Conservation (phyloP, 2,888 invertebrate species). For the Drosophila colorata region DNA sequence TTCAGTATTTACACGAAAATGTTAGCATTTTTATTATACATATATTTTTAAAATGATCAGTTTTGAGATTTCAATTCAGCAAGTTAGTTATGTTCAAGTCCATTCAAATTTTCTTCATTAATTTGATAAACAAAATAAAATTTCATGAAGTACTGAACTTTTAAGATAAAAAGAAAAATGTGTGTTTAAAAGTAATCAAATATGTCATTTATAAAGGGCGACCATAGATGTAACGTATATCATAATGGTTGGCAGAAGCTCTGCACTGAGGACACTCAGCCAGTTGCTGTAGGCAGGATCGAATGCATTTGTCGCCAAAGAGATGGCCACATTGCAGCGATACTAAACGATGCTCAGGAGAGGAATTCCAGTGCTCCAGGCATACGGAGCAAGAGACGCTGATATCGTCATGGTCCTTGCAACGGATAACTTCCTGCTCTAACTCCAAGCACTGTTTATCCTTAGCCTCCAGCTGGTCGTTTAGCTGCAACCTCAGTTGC, state of each 20-base stretch:
- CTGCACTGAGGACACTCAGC: slow-evolving; percentile 25
- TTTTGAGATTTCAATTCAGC: background rate
- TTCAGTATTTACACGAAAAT: background rate
- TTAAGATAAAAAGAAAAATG: background rate
- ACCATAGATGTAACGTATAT: slow-evolving; percentile 30
- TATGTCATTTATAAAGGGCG: slow-evolving; percentile 5
- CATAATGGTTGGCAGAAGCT: fast-evolving
- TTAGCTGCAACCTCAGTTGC: background rate
- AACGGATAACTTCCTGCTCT: slow-evolving; percentile 3
- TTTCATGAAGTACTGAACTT: background rate
- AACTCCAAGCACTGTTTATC: slow-evolving; percentile 24
- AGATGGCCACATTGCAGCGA: slow-evolving; percentile 38
- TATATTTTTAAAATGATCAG: too few species aligned
- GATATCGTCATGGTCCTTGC: background rate
- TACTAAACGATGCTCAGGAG: slow-evolving; percentile 23
- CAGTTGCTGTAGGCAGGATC: background rate
- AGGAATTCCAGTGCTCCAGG: slow-evolving; percentile 23
- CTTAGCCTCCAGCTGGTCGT: slow-evolving; percentile 2
- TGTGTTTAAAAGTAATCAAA: background rate
- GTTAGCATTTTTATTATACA: too few species aligned
- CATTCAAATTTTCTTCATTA: background rate
- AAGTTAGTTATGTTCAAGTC: background rate
- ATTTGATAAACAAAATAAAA: background rate
- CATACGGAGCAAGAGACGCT: slow-evolving; percentile 29
- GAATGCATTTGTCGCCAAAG: slow-evolving; percentile 31